Base-by-base conservation (phyloP, 2,888 invertebrate species). In the Eupithecia vulgata region DNA sequence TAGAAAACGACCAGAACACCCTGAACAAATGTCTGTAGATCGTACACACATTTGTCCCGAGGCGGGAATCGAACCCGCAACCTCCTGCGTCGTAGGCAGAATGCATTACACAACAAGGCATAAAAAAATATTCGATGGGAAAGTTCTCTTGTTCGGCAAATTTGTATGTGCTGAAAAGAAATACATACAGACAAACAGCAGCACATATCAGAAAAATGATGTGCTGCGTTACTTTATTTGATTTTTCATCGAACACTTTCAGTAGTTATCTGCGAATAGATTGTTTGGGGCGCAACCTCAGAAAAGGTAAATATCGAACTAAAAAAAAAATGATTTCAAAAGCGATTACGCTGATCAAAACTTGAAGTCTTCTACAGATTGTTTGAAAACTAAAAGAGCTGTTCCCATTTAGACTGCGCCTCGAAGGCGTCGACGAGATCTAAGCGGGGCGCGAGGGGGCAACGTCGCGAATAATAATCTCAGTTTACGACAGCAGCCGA, bases 401-500 rank as follows among this genome's bases (percentile, higher is more conserved):
- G 70, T 65, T 48, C 40, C 35, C 13, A 21, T 37, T 37, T 37
- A 5, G 48, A 25, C 75, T 75, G 70, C 65, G 65, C 13, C 70
- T 40, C 42, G 61, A 68, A 75, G 88, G 83, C 84, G 80, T 76
- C 71, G 64, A 40, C 83, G 82, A 82, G 86, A 84, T 84, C 72
- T 76, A 72, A 71, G 71, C 72, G 79, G 78, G 76, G 82, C 78
- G 81, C 83, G 84, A 83, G 83, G 83, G 84, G 83, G 87, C 84
- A 79, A 86, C 88, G 90, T 89, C 90, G 91, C 92, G 94, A 93
- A 94, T 94, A 93, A 94, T 94, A 94, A 94, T 94, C 94, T 94
- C 93, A 92, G 90, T 94, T 94, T 94, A 94, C 94, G 94, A 94
- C 91, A 87, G 91, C 89, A 91, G 90, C 94, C 94, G 94, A 94